Percentiles rank a stretch among this genome's conserved stretches.
These are phyloP conservation scores for Acanthosepion lycidas DNA, from an alignment of 2,888 invertebrate genomes.

Conservation along the genomic window DNA sequence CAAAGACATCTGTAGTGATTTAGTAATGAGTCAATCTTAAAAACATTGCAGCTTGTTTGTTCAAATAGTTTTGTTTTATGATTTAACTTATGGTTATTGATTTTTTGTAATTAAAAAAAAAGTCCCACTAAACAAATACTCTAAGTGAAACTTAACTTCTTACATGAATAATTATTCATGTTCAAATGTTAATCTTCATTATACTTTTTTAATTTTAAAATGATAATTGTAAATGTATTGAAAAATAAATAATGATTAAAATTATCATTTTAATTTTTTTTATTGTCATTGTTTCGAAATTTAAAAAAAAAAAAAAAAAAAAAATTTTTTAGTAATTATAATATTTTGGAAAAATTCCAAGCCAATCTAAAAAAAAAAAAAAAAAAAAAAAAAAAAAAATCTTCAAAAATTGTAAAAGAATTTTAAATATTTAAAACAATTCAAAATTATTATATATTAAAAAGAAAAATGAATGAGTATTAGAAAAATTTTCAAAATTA, in stretches of 20 bases:
- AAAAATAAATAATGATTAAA: conserved; percentile 18
- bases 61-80: not conserved
- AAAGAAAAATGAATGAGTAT: not conserved
- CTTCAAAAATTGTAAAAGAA: not conserved
- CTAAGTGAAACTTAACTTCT: not conserved
- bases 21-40: not conserved
- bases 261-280: not conserved
- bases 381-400: no score
- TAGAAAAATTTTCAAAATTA: not conserved
- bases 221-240: not conserved
- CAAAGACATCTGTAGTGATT: not conserved
- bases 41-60: not conserved
- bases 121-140: not conserved
- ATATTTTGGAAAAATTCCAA: not conserved
- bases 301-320: not conserved
- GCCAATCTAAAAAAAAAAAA: no score
- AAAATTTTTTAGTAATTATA: not conserved
- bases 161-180: not conserved
- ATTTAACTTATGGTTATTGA: not conserved
- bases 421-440: not conserved
- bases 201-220: not conserved
- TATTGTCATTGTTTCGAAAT: no score
- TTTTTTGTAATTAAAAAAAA: not conserved
- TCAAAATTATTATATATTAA: not conserved
- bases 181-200: not conserved